Percentiles rank a stretch among this genome's conserved stretches.
These are phyloP conservation scores for Syrphus vitripennis DNA, from an alignment of 2,888 invertebrate genomes.

Conservation along the genomic window DNA sequence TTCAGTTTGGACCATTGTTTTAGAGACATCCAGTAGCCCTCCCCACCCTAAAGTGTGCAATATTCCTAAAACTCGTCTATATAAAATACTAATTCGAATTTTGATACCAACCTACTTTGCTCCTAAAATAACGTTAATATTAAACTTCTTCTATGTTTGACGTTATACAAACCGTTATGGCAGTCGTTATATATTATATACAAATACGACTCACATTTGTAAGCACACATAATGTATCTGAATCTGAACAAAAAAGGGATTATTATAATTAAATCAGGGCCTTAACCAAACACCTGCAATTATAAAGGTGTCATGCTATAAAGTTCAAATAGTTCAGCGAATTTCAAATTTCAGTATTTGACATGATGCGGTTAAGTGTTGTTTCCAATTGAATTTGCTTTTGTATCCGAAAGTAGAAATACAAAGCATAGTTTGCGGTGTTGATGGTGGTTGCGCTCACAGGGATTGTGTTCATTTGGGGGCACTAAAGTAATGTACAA, in stretches of 20 bases:
- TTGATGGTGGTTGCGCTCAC: not conserved
- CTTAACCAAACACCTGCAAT: not conserved
- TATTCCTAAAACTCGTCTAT: no score
- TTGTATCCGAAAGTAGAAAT: conserved; percentile 1
- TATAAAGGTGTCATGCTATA: not conserved
- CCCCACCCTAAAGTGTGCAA: no score
- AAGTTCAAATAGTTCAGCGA: conserved; percentile 5
- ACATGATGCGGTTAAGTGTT: not conserved
- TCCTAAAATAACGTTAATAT: no score
- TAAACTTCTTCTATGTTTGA: no score
- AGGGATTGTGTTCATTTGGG: not conserved
- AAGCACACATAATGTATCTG: no score
- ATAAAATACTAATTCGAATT: no score
- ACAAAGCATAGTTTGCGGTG: not conserved
- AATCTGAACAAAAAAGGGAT: not conserved
- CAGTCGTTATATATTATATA: no score
- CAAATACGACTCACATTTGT: no score
- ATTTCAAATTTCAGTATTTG: conserved; percentile 4
- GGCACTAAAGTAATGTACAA: not conserved
- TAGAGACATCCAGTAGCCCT: no score
- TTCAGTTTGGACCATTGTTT: no score
- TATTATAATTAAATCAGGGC: not conserved
- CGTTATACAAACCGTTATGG: no score
- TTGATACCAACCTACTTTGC: no score
- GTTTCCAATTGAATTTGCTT: conserved; percentile 18